A percentile compares a stretch with the other conserved stretches of the same genome.
phyloP scores from a whole-genome alignment of 1,140 invertebrate species.

The Drosophila lacertosa region DNA sequence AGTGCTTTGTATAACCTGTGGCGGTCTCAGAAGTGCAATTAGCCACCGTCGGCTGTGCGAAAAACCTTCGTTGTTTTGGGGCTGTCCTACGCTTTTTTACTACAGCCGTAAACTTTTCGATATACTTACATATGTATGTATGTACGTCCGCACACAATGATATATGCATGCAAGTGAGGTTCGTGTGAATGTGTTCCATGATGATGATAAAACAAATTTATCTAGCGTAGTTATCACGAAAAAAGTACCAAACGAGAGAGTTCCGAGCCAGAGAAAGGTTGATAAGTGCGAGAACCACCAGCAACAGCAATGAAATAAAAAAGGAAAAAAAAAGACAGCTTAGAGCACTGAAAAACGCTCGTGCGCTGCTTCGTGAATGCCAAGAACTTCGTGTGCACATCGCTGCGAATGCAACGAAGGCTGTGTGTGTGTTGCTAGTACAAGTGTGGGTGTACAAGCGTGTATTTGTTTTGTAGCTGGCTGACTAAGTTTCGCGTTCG shows the following conservation, averaged over 20 bases:
- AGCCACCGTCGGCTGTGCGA: neutral
- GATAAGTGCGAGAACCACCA: constrained; percentile 3
- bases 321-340: no score
- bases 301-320: constrained; percentile 4
- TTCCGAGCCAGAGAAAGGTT: constrained; percentile 8
- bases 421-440: constrained; percentile 14
- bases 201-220: constrained; percentile 47
- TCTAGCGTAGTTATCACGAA: constrained; percentile 27
- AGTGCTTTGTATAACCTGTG: no score
- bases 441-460: constrained; percentile 26
- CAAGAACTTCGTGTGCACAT: constrained; percentile 19
- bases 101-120: constrained; percentile 32
- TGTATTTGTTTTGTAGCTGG: constrained; percentile 60
- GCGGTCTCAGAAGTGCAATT: no score
- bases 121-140: neutral
- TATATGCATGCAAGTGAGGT: neutral
- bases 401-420: constrained; percentile 39
- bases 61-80: constrained; percentile 28
- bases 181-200: constrained; percentile 4
- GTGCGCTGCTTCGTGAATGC: neutral
- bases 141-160: neutral
- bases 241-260: constrained; percentile 23
- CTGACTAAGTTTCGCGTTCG: constrained; percentile 53
- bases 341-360: constrained; percentile 25
- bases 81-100: constrained; percentile 42